Conservation (phyloP, 2,113 vertebrate species). For the Solea solea region DNA sequence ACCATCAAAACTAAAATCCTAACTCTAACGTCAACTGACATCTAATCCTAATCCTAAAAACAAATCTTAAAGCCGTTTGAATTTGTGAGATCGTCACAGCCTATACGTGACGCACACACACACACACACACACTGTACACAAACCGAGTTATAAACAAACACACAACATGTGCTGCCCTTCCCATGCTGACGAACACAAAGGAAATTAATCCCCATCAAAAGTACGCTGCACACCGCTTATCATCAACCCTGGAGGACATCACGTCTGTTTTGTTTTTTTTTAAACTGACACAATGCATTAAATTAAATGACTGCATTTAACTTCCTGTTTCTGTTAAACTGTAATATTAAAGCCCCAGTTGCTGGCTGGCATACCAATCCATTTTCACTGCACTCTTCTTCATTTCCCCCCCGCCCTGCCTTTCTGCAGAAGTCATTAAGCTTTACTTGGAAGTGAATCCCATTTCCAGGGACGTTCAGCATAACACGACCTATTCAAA, state of each 20-base stretch:
- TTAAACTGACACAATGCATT: not conserved
- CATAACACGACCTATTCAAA: not conserved
- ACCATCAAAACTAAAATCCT: too few relatives aligned
- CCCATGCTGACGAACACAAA: slow-evolving; percentile 1
- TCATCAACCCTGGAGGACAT: not conserved
- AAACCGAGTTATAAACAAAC: slow-evolving; percentile 10
- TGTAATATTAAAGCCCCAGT: not conserved
- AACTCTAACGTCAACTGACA: too few relatives aligned
- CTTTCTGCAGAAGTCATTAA: slow-evolving; percentile 13
- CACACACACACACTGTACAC: not conserved
- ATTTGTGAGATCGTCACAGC: too few relatives aligned
- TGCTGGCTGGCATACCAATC: not conserved
- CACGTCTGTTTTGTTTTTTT: not conserved
- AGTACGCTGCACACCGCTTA: not conserved
- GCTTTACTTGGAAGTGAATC: slow-evolving; percentile 30
- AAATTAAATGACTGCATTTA: not conserved
- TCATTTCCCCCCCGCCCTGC: not conserved
- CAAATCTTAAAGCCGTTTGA: too few relatives aligned
- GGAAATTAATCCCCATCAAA: slow-evolving; percentile 24
- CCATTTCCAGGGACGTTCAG: slow-evolving; percentile 14
- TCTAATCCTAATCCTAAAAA: too few relatives aligned
- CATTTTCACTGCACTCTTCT: not conserved
- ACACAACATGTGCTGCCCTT: not conserved
- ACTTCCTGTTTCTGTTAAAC: not conserved
- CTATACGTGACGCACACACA: not conserved